Conservation (phyloP, 2,888 invertebrate species). For the Monopis laevigella region DNA sequence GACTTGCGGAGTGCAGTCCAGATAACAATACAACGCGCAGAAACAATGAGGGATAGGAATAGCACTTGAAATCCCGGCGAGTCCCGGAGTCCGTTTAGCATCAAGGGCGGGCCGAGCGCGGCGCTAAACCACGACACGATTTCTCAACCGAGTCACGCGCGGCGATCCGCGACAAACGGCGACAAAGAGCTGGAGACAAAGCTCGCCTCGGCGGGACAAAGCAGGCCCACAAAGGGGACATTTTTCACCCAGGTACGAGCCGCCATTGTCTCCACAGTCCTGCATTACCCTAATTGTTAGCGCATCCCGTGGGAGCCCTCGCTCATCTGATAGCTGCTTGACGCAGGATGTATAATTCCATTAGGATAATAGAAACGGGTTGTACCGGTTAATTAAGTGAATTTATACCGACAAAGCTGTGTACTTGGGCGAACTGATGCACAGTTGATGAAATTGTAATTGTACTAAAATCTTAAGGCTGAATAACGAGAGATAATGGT, state of each 20-base stretch:
- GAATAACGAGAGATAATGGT: too few species aligned
- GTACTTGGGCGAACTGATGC: too few species aligned
- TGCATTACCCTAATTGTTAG: slow-evolving; percentile 43
- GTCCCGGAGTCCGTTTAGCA: slow-evolving; percentile 6
- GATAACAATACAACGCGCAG: neutral
- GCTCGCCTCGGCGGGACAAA: slow-evolving; percentile 3
- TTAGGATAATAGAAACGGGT: slow-evolving; percentile 23
- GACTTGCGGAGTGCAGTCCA: neutral
- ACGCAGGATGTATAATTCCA: slow-evolving; percentile 22
- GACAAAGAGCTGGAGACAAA: slow-evolving; percentile 19
- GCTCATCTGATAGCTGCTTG: slow-evolving; percentile 19
- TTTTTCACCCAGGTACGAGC: slow-evolving; percentile 19
- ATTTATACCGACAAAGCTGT: neutral
- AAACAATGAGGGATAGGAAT: slow-evolving; percentile 8
- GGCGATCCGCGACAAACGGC: slow-evolving; percentile 47
- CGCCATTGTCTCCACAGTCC: slow-evolving; percentile 22
- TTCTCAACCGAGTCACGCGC: slow-evolving; percentile 51
- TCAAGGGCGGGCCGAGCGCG: slow-evolving; percentile 1
- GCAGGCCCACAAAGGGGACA: slow-evolving; percentile 17
- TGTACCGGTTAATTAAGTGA: slow-evolving; percentile 23
- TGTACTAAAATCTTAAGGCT: too few species aligned
- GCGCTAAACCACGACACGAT: slow-evolving; percentile 3
- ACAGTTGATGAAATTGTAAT: too few species aligned
- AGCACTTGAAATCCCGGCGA: slow-evolving; percentile 5
- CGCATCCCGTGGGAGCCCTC: slow-evolving; percentile 29